Evolutionary conservation across 2,797 vertebrate genomes (phyloP).

Genomic region (Orestias chungarensis): DNA sequence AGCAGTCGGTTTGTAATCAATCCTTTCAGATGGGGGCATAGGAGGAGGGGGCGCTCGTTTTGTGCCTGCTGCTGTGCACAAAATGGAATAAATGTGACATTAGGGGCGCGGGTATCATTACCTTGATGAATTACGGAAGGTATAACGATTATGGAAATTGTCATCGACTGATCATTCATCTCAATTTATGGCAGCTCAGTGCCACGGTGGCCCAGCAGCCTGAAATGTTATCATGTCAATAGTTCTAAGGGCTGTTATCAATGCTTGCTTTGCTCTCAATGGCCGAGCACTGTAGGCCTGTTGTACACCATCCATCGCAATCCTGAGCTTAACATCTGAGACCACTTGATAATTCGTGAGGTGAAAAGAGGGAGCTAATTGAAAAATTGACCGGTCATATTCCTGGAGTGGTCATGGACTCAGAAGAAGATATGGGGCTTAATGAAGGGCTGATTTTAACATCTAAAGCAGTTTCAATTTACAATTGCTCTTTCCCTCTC

Average conservation of each 20-base stretch:
- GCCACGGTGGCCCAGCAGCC: slow-evolving; percentile 73
- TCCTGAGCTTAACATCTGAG: slow-evolving; percentile 50
- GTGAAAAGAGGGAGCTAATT: slow-evolving; percentile 69
- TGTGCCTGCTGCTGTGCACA: slow-evolving; percentile 75
- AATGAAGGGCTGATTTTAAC: slow-evolving; percentile 39
- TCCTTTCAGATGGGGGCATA: slow-evolving; percentile 75
- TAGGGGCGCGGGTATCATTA: slow-evolving; percentile 88
- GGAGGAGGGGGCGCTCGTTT: slow-evolving; percentile 58
- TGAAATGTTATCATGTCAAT: slow-evolving; percentile 81
- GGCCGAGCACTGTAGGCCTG: slow-evolving; percentile 52
- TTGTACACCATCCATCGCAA: slow-evolving; percentile 65
- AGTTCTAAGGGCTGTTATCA: slow-evolving; percentile 69
- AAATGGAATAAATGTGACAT: slow-evolving; percentile 88
- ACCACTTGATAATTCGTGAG: slow-evolving; percentile 48
- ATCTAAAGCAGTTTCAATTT: slow-evolving; percentile 17
- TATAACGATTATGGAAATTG: slow-evolving; percentile 91
- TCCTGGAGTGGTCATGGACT: slow-evolving; percentile 31
- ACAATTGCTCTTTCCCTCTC: slow-evolving; percentile 7
- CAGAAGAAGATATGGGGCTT: slow-evolving; percentile 32
- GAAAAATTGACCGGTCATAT: slow-evolving; percentile 61
- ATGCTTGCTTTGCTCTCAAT: slow-evolving; percentile 68
- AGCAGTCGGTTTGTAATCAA: slow-evolving; percentile 83
- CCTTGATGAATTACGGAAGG: slow-evolving; percentile 89
- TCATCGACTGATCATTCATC: slow-evolving; percentile 89
- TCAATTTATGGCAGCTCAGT: slow-evolving; percentile 87